A percentile compares a stretch with the other conserved stretches of the same genome.
Evolutionary conservation across 2,888 invertebrate species (phyloP).

Genomic region (Dryocosmus kuriphilus): DNA sequence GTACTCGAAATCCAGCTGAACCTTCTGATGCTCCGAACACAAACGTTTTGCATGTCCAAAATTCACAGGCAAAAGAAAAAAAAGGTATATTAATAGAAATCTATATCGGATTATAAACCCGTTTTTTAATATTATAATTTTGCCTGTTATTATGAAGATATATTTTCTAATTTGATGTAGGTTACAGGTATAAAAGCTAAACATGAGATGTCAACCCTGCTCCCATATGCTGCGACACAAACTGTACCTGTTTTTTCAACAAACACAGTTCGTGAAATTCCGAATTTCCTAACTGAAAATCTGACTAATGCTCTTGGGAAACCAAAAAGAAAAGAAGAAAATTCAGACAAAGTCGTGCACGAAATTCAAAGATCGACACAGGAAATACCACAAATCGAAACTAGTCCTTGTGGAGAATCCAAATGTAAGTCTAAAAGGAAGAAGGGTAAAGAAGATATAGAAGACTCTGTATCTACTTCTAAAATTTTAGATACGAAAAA

Average conservation of each 20-base stretch:
- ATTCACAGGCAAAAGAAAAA: not conserved
- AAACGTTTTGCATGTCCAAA: not conserved
- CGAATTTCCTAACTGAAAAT: not conserved
- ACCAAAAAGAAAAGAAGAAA: not conserved
- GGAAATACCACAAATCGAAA: conserved; percentile 42
- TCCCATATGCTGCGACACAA: not conserved
- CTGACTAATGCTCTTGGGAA: not conserved
- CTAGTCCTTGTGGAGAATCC: conserved; percentile 66
- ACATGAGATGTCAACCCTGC: not conserved
- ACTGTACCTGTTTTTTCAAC: not conserved
- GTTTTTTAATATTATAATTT: not conserved
- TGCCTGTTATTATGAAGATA: not conserved
- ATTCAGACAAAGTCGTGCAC: not conserved
- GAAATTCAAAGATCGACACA: not conserved
- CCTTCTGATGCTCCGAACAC: not conserved
- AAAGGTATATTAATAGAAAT: not conserved
- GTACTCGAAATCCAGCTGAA: not conserved
- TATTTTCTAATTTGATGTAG: not conserved
- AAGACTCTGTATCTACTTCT: not conserved
- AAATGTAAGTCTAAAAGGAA: conserved; percentile 62
- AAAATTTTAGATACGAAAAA: not conserved
- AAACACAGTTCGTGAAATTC: not conserved
- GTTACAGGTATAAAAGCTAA: not conserved
- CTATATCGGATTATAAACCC: not conserved
- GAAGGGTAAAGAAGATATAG: not conserved